Base-by-base conservation (phyloP, 2,113 vertebrate species). In the Taxidea taxus region DNA sequence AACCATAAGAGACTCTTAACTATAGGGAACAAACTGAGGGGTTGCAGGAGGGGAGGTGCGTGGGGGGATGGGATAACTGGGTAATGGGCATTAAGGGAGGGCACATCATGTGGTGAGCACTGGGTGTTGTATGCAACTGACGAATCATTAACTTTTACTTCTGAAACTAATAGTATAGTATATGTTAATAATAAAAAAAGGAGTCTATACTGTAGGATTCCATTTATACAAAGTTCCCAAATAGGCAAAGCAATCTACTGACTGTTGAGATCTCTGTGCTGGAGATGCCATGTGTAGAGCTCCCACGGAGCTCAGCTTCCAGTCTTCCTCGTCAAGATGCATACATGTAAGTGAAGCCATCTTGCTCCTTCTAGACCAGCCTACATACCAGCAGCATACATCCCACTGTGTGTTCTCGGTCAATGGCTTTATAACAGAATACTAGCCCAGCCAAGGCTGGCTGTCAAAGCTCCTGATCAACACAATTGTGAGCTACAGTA, bases 251-350 rank as follows among this genome's bases (percentile, higher is more conserved):
- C 4, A 60, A 64, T 20, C 27, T 18, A 16, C 14, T 82, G 29
- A 14, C 2, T 78, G 8, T 39, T 29, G 29, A 70, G 70, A 70
- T 3, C 5, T 1, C 6, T 66, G 72, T 90, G 7, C 21, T 72
- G 51, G 7, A 94, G 31, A 87, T 6, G 6, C 2, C 11, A 42
- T 0, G 0, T 20, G 0, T 6, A 14, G 1, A 34, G 18, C 11
- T 89, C 4, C 12, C 68, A 62, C 20, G 25, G 25, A 93, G 49
- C 16, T 39, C 21, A 90, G 39, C 3, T 70, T 70, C 58, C 51
- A 56, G 27, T 74, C 62, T 81, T 27, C 49, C 42, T n/a, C 27
- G 3, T 75, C 16, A 80, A 74, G 47, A 68, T 29, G 4, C 0
- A 60, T 21, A 34, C 1, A 21, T 6, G 2, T 37, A 27, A 25